Evolutionary conservation across 2,797 vertebrate genomes (phyloP), one percentile per base, ranked within the genome.

Genomic region (Megalops cyprinoides): DNA sequence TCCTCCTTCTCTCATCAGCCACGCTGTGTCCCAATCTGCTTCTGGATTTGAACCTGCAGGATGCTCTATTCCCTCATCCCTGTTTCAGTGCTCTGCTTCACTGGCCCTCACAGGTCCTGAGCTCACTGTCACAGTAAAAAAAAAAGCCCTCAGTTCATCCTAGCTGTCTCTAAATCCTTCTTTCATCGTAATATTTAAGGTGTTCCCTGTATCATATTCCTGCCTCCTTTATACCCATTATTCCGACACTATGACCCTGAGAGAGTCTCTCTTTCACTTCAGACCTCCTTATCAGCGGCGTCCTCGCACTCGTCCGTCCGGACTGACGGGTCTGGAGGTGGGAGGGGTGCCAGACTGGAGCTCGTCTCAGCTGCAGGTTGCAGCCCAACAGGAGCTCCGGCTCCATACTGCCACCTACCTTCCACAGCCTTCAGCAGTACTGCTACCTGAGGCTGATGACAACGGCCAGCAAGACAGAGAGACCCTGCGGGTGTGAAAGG

Each of bases 261-360:
- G 20, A 71, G 10, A 81, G 15, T 7, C 60, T 84, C 15, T 12
- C 5, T 7, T 82, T 81, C 23, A 79, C 51, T 14, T 79, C 28
- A 71, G 37, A 34, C 85, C 14, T 51, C 79, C 82, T 39, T 51
- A 44, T 42, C 39, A 60, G 73, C 77, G 39, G 37, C 73, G 75
- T 76, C 15, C 77, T 82, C 78, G 14, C 67, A 89, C 90, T 79
- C 73, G 90, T 90, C 55, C 15, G 85, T 77, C 92, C 88, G 83
- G 93, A 91, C 34, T 7, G 87, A 85, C 87, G 62, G 81, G 87
- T 90, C 87, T 84, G 77, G 14, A 0, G 6, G 20, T 62, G 25
- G 31, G 34, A 62, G 28, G 31, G 9, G 51, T 28, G 48, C 28
- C 46, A 31, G 48, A 76, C 10, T 55, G 14, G 42, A 34, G 12